Percentiles rank a stretch among this genome's conserved stretches.
Conservation (phyloP, 2,888 invertebrate species). For the Lypha dubia region DNA sequence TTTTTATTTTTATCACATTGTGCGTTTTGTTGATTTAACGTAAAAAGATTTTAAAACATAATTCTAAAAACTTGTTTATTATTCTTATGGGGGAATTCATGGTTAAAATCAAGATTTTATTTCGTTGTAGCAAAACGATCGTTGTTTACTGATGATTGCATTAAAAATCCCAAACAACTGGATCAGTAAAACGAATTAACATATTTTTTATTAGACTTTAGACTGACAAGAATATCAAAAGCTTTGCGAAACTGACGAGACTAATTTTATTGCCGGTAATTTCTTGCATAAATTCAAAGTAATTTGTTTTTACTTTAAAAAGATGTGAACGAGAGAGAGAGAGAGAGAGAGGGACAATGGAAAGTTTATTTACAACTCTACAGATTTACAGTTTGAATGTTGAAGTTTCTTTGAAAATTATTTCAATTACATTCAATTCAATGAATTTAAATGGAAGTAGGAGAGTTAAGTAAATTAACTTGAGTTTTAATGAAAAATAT, state of each 20-base stretch:
- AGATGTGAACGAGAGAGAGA: too few species aligned
- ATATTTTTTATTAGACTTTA: conserved; percentile 16
- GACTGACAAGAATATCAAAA: not conserved
- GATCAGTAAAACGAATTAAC: not conserved
- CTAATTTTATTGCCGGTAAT: not conserved
- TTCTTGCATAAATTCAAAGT: not conserved
- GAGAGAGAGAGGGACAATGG: too few species aligned
- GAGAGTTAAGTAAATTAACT: too few species aligned
- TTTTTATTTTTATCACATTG: not conserved
- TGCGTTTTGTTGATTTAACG: conserved; percentile 7
- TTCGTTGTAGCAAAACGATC: not conserved
- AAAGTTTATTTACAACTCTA: too few species aligned
- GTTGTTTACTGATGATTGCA: too few species aligned
- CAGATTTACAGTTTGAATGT: too few species aligned
- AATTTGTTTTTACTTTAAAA: too few species aligned
- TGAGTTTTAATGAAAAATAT: too few species aligned
- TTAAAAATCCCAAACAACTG: conserved; percentile 5
- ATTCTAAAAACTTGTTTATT: conserved; percentile 60
- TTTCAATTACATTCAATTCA: too few species aligned
- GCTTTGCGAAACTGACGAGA: not conserved
- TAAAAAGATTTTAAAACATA: conserved; percentile 2
- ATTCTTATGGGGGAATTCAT: conserved; percentile 63
- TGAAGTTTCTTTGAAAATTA: too few species aligned
- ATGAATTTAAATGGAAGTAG: too few species aligned
- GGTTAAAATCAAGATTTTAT: conserved; percentile 5